A percentile compares a stretch with the other conserved stretches of the same genome.
phyloP scores from a whole-genome alignment of 2,888 invertebrate species.

The Rhamphomyia laevipes region DNA sequence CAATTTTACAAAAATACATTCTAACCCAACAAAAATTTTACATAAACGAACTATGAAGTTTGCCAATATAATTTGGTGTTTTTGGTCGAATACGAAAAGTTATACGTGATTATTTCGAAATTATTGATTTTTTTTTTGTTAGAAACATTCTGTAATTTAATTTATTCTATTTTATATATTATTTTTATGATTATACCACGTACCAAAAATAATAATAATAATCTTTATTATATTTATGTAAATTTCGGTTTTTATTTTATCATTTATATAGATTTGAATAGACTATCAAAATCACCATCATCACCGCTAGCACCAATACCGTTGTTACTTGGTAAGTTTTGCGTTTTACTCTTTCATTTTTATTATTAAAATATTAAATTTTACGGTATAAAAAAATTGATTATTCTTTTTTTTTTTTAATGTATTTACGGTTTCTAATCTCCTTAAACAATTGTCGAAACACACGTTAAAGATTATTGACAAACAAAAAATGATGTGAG shows the following conservation, averaged over 20 bases:
- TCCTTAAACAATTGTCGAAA: conserved; percentile 17
- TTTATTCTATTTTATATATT: conserved; percentile 2
- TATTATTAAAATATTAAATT: not conserved
- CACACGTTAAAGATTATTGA: conserved; percentile 15
- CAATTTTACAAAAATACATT: not conserved
- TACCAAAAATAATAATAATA: conserved; percentile 11
- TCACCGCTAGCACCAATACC: conserved; percentile 22
- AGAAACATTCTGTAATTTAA: not conserved
- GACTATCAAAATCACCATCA: conserved; percentile 35
- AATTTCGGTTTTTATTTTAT: conserved; percentile 11
- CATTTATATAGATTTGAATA: conserved; percentile 33
- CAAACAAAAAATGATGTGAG: not conserved
- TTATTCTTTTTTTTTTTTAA: conserved; percentile 3
- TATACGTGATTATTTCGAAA: not conserved
- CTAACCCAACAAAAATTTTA: not conserved
- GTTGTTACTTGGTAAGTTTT: conserved; percentile 31
- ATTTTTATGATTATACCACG: not conserved
- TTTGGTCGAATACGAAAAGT: not conserved
- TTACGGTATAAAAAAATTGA: too few species aligned
- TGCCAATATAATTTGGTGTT: too few species aligned
- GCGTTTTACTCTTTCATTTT: conserved; percentile 8
- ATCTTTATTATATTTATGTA: conserved; percentile 12
- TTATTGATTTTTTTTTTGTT: not conserved
- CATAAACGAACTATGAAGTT: too few species aligned
- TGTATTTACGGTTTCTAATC: conserved; percentile 14